Evolutionary conservation across 2,797 vertebrate genomes (phyloP), one percentile per base, ranked within the genome.

Genomic region (Cryptoblepharus egeriae): DNA sequence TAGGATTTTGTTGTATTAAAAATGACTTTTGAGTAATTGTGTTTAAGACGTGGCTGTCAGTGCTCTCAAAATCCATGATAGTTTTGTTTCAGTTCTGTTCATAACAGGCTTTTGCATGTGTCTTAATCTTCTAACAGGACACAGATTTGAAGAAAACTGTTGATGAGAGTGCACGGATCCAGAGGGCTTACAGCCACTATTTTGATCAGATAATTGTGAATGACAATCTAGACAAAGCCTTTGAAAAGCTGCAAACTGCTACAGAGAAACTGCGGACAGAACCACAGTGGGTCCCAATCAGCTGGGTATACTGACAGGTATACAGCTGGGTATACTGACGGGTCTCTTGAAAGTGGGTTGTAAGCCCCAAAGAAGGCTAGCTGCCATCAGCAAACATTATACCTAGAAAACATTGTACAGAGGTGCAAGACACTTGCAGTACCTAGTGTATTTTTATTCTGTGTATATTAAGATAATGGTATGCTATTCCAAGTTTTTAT

Each of bases 181-280:
- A 97, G 69, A 95, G 98, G 88, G 98, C 97, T 0, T 99, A 99
- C 94, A 98, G 97, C 96, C 99, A 99, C 96, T 99, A 98, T 89
- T 99, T 99, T 89, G 98, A 99, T 91, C 94, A 99, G 95, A 97
- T 97, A 92, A 98, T 99, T 87, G 91, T 98, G 78, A 99, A 99
- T 61, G 97, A 99, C 96, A 99, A 99, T 95, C 96, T 99, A 80
- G 99, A 99, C 96, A 98, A 98, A 93, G 98, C 99, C 89, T 99
- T 99, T 61, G 98, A 99, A 93, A 96, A 97, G 92, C 96, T 99
- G 58, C 98, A 99, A 87, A 94, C 95, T 22, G 96, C 96, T 35
- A 98, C 97, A 2, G 98, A 99, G 93, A 96, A 95, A 67, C 94
- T 99, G 90, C 95, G 97, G 87, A 80, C 96, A 79, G 98, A 99